Evolutionary conservation across 1,140 invertebrate species (phyloP).

Genomic region (Pseudoatta argentina): DNA sequence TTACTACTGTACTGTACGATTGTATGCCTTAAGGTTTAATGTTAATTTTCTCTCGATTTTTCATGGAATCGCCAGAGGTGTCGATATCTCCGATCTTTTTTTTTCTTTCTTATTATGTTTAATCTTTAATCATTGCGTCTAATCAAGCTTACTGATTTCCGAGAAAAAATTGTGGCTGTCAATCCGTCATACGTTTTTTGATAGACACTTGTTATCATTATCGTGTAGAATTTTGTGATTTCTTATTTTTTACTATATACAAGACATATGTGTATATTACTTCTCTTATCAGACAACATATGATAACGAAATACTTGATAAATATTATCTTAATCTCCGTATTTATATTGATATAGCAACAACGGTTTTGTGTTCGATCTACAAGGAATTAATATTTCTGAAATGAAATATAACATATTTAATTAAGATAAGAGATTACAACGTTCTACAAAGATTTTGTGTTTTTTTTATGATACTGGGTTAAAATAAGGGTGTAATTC

Average conservation of each 20-base stretch:
- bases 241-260: conserved; percentile 1
- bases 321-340: neutral
- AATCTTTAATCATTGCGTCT: neutral
- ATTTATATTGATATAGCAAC: neutral
- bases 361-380: neutral
- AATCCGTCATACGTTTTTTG: neutral
- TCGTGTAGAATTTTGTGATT: conserved; percentile 24
- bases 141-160: neutral
- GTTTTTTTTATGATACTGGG: neutral
- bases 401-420: conserved; percentile 9
- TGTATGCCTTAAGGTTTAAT: conserved; percentile 19
- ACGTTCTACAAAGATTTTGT: neutral
- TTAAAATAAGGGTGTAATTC: neutral
- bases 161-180: conserved; percentile 1
- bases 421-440: conserved; percentile 28
- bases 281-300: conserved; percentile 1
- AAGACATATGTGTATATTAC: neutral
- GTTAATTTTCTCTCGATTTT: conserved; percentile 23
- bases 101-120: neutral
- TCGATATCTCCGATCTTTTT: neutral
- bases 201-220: neutral
- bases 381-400: neutral
- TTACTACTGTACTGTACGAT: conserved; percentile 5
- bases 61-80: neutral
- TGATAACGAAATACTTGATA: neutral